Percentiles rank a stretch among this genome's conserved stretches.
These are phyloP conservation scores for Lates calcarifer DNA, from an alignment of 2,113 vertebrate genomes.

Conservation along the genomic window DNA sequence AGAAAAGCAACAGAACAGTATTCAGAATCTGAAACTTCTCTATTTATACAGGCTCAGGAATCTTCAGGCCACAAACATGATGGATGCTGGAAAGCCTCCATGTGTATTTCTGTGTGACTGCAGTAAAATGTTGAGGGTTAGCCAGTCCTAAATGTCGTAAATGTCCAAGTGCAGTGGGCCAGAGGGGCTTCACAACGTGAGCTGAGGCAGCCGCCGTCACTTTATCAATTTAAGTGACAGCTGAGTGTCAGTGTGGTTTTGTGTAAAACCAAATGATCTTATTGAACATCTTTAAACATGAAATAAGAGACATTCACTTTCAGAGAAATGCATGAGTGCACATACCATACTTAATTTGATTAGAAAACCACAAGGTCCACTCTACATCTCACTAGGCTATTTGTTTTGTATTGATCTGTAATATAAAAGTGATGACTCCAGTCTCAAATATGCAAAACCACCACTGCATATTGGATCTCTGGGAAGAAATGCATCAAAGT, in stretches of 20 bases:
- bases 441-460: not conserved
- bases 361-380: conserved; percentile 15
- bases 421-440: conserved; percentile 34
- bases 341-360: not conserved
- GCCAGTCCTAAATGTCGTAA: conserved; percentile 51
- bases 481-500: conserved; percentile 40
- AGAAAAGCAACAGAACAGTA: conserved; percentile 36
- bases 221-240: conserved; percentile 58
- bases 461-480: conserved; percentile 21
- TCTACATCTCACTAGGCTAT: not conserved
- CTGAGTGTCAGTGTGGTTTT: not conserved
- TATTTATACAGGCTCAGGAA: conserved; percentile 52
- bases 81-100: conserved; percentile 61
- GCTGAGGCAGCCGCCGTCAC: conserved; percentile 35
- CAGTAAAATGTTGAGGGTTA: conserved; percentile 56
- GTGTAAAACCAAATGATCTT: conserved; percentile 28
- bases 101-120: conserved; percentile 63
- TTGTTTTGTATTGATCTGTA: conserved; percentile 22
- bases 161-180: conserved; percentile 33
- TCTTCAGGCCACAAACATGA: conserved; percentile 45
- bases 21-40: conserved; percentile 39
- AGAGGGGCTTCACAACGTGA: conserved; percentile 31
- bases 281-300: conserved; percentile 32
- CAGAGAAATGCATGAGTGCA: conserved; percentile 21
- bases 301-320: conserved; percentile 28